phyloP scores from a whole-genome alignment of 2,888 invertebrate species.

The Petrophora chlorosata region DNA sequence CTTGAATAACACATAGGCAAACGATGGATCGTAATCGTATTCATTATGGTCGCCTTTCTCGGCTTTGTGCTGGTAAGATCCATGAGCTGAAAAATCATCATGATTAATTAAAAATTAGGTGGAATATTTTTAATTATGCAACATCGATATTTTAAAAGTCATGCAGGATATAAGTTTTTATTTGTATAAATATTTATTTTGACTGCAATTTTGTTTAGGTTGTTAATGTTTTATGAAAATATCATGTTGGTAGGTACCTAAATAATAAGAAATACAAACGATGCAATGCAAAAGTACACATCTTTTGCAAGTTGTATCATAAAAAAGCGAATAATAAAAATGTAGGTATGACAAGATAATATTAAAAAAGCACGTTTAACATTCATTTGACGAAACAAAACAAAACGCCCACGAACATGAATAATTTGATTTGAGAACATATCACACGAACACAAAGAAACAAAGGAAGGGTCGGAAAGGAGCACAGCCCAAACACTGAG shows the following conservation, averaged over 20 bases:
- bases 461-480: slow-evolving; percentile 18
- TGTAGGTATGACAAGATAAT: slow-evolving; percentile 4
- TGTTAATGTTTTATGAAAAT: no score
- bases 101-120: background rate
- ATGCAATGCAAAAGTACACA: no score
- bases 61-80: slow-evolving; percentile 50
- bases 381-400: slow-evolving; percentile 17
- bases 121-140: slow-evolving; percentile 7
- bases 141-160: slow-evolving; percentile 27
- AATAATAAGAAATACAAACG: no score
- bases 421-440: slow-evolving; percentile 16
- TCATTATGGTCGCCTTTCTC: slow-evolving; percentile 76
- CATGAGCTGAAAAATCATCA: slow-evolving; percentile 60
- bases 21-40: slow-evolving; percentile 89
- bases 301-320: slow-evolving; percentile 1
- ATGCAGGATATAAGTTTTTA: slow-evolving; percentile 24
- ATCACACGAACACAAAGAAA: slow-evolving; percentile 14
- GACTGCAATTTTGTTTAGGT: no score
- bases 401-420: slow-evolving; percentile 20
- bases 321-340: slow-evolving; percentile 12
- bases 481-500: slow-evolving; percentile 28
- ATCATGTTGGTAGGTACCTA: no score
- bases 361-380: slow-evolving; percentile 13
- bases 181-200: background rate
- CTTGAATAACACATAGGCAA: slow-evolving; percentile 90